phyloP scores from a whole-genome alignment of 2,888 invertebrate species.

The Trilocha varians region DNA sequence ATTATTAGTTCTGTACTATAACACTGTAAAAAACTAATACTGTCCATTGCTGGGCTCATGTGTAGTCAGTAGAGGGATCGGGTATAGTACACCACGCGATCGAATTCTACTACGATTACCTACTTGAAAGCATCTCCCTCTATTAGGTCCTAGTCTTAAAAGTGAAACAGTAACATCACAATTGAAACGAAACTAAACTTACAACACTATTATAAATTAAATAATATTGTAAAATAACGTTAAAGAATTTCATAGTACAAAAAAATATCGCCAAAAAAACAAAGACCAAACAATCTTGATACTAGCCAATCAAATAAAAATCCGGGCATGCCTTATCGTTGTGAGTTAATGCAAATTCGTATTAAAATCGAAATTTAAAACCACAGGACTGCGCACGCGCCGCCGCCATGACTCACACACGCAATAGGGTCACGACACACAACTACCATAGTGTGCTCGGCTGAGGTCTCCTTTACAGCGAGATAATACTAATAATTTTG shows the following conservation, averaged over 20 bases:
- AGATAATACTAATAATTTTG: background rate
- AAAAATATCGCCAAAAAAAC: background rate
- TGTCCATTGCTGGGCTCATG: too few species aligned
- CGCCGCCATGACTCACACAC: constrained; percentile 58
- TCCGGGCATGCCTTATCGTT: constrained; percentile 41
- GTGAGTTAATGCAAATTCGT: constrained; percentile 37
- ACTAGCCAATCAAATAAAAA: background rate
- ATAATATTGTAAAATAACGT: too few species aligned
- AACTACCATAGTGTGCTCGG: constrained; percentile 23
- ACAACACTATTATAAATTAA: too few species aligned
- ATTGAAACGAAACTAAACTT: too few species aligned
- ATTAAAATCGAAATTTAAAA: constrained; percentile 61
- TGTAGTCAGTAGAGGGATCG: too few species aligned
- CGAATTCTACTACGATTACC: too few species aligned
- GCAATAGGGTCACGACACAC: constrained; percentile 68
- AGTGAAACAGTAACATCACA: too few species aligned
- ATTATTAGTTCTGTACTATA: too few species aligned
- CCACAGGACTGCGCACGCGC: constrained; percentile 62
- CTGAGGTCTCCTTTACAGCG: background rate
- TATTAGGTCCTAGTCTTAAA: too few species aligned
- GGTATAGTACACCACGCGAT: too few species aligned
- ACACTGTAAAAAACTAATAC: too few species aligned
- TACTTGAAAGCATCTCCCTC: too few species aligned
- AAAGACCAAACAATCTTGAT: background rate
- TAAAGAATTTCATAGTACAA: background rate